Base-by-base conservation (phyloP, 2,888 invertebrate species). In the Phymatocera aterrima region DNA sequence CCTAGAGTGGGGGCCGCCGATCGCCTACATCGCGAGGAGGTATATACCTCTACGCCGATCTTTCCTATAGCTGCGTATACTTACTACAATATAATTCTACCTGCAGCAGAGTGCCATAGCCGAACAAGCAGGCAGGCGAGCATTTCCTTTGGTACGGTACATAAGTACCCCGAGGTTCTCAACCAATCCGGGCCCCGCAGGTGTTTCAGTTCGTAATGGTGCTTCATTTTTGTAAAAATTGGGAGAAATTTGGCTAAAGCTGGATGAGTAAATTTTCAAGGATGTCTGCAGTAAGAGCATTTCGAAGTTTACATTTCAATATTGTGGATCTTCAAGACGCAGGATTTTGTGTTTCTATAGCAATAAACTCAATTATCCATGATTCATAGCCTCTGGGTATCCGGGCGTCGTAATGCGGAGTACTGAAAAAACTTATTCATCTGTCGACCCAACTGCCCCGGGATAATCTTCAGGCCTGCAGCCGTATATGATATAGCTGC, bases 1-100 rank as follows among this genome's bases (percentile, higher is more conserved):
- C 72, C 51, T 18, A 65, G 51, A 48, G 72, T 72, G 72, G 72
- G 72, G 72, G 51, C 18, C 8, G 46, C 61, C 34, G 43, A 72
- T 72, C 72, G 72, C 72, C 51, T 48, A 34, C 72, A n/a, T 48
- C 72, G 31, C 43, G 10, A 70, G n/a, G n/a, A n/a, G 31, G 51
- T 72, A 68, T 72, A 51, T 31, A 18, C 31, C 4, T 51, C 61
- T 64, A 37, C 34, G 54, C 21, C 54, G 54, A 54, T 18, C 51
- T 51, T 51, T 51, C 18, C 51, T 51, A 51, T 21, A n/a, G n/a
- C n/a, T n/a, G n/a, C n/a, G n/a, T n/a, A n/a, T n/a, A n/a, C n/a
- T n/a, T n/a, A 51, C 21, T 51, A 51, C 24, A 51, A 28, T 28
- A 28, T 57, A 57, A 8, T 57, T 21, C 57, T 57, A 28, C 57